These are phyloP conservation scores for Lethrus apterus DNA, from an alignment of 1,140 invertebrate genomes.

Conservation along the genomic window DNA sequence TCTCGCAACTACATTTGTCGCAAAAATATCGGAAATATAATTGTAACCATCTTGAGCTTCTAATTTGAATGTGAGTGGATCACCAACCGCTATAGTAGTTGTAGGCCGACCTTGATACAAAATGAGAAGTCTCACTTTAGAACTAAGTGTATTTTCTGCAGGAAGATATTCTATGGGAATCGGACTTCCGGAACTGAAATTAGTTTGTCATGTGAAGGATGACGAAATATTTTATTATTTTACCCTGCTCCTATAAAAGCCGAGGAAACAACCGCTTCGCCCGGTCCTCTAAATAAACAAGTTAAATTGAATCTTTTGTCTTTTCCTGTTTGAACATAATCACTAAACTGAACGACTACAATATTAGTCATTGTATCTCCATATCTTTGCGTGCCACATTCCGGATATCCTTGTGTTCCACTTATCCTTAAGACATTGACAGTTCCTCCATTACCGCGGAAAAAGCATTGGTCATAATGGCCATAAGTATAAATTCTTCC, in stretches of 20 bases:
- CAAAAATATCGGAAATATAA: constrained; percentile 83
- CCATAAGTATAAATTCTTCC: constrained; percentile 88
- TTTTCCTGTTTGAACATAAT: constrained; percentile 82
- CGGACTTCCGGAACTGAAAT: constrained; percentile 70
- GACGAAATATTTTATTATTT: constrained; percentile 29
- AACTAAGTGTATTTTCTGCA: constrained; percentile 82
- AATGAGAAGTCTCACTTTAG: constrained; percentile 75
- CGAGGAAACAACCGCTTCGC: constrained; percentile 86
- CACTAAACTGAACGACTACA: constrained; percentile 88
- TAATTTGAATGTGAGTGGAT: constrained; percentile 81
- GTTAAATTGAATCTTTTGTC: constrained; percentile 90
- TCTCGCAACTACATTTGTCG: constrained; percentile 86
- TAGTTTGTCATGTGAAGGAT: neutral
- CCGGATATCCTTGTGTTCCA: constrained; percentile 81
- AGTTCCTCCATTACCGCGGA: constrained; percentile 79
- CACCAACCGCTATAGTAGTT: constrained; percentile 89
- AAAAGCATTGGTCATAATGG: constrained; percentile 85
- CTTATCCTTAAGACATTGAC: constrained; percentile 77
- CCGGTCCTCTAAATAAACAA: constrained; percentile 81
- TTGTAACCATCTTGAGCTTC: constrained; percentile 86
- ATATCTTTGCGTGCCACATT: constrained; percentile 86
- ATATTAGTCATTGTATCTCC: constrained; percentile 91
- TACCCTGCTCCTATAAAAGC: constrained; percentile 90
- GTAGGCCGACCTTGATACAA: constrained; percentile 84
- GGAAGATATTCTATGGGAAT: constrained; percentile 87